These are phyloP conservation scores for Zophobas atratus DNA, from an alignment of 1,140 invertebrate genomes.

Conservation along the genomic window DNA sequence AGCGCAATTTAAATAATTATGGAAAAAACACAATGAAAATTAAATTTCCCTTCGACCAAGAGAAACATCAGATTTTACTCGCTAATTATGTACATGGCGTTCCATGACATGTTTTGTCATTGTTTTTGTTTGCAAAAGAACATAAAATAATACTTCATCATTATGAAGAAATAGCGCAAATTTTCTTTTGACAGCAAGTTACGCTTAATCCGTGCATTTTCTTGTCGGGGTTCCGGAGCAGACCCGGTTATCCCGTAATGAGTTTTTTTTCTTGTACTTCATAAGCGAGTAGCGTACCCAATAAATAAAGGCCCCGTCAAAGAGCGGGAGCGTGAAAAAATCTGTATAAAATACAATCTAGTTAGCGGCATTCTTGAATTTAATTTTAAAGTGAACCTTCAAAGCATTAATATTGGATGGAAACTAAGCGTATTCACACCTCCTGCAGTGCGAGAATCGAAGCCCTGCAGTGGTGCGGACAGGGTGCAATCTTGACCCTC, in stretches of 20 bases:
- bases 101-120: not conserved
- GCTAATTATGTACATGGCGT: constrained; percentile 16
- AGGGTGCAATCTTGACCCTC: constrained; percentile 49
- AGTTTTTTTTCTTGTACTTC: constrained; percentile 8
- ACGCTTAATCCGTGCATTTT: not conserved
- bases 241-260: constrained; percentile 8
- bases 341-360: constrained; percentile 26
- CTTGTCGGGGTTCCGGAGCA: not conserved
- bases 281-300: constrained; percentile 3
- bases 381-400: constrained; percentile 41
- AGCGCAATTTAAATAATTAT: constrained; percentile 51
- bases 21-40: constrained; percentile 44
- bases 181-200: not conserved
- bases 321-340: constrained; percentile 22
- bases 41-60: constrained; percentile 21
- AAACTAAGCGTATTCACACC: constrained; percentile 49
- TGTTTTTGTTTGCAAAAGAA: not conserved
- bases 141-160: not conserved
- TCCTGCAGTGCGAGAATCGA: constrained; percentile 41
- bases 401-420: constrained; percentile 34
- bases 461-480: constrained; percentile 49
- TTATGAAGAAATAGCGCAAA: not conserved
- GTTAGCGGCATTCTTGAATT: constrained; percentile 39
- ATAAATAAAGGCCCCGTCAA: constrained; percentile 20
- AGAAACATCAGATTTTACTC: constrained; percentile 25